A percentile compares a stretch with the other conserved stretches of the same genome.
phyloP scores from a whole-genome alignment of 92 coral and sea anemone genomes.

The Zoanthus sansibaricus region DNA sequence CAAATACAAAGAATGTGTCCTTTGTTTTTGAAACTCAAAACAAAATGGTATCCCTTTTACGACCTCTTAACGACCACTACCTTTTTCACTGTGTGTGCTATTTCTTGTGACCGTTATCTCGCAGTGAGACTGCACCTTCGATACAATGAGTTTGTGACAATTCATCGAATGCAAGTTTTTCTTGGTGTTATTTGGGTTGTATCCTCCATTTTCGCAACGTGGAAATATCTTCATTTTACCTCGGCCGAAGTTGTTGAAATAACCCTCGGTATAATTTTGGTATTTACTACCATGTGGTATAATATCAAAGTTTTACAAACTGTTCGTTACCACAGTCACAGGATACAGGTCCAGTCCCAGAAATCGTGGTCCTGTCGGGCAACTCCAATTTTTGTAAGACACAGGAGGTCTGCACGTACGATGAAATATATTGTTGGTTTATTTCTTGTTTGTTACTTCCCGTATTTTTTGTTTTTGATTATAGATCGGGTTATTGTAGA shows the following conservation, averaged over 20 bases:
- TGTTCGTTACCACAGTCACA: neutral
- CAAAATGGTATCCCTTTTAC: neutral
- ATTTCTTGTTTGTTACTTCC: conserved; percentile 13
- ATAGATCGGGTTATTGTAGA: neutral
- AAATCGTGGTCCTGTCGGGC: neutral
- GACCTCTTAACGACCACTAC: conserved; percentile 6
- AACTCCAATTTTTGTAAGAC: neutral
- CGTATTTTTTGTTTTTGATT: neutral
- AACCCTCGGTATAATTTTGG: neutral
- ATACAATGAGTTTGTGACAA: conserved; percentile 12
- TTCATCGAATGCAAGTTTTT: neutral
- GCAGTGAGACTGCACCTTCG: conserved; percentile 17
- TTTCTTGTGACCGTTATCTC: conserved; percentile 12
- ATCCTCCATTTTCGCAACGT: conserved; percentile 10
- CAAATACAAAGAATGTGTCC: neutral
- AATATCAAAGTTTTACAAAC: conserved; percentile 25
- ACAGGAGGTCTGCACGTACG: conserved; percentile 6
- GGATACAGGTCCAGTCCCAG: conserved; percentile 11
- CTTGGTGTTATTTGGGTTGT: neutral
- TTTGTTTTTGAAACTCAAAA: neutral
- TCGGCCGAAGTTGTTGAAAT: conserved; percentile 2
- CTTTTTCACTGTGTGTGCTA: conserved; percentile 17
- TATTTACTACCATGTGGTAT: neutral
- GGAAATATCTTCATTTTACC: conserved; percentile 8
- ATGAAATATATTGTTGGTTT: conserved; percentile 8